These are phyloP conservation scores for Scolopax bukidnonensis DNA, from an alignment of 2,797 vertebrate genomes.

Conservation along the genomic window DNA sequence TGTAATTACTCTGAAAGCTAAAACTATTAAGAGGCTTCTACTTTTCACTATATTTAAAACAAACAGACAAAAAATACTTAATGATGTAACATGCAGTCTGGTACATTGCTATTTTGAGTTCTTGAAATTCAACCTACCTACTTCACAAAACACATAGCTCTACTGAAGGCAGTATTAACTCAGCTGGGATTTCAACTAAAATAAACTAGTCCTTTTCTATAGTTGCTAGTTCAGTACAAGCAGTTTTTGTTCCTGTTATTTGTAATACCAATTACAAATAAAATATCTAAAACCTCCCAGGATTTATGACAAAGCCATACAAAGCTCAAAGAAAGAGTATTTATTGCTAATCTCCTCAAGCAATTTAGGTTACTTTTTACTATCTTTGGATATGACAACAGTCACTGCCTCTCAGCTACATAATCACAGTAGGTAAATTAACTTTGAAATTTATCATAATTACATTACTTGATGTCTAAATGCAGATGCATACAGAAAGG, in stretches of 20 bases:
- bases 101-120: background rate
- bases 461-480: background rate
- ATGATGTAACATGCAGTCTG: background rate
- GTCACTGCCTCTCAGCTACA: background rate
- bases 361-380: background rate
- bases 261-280: background rate
- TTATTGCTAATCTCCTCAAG: background rate
- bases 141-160: background rate
- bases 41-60: background rate
- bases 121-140: background rate
- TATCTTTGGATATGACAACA: background rate
- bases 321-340: background rate
- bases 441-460: background rate
- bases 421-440: background rate
- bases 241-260: background rate
- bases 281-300: background rate
- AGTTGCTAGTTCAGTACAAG: background rate
- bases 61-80: background rate
- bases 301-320: background rate
- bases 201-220: background rate
- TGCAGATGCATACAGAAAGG: background rate
- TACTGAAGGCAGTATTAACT: background rate
- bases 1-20: background rate
- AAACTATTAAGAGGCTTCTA: background rate
- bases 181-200: background rate